Evolutionary conservation across 1,140 invertebrate genomes (phyloP), one percentile per base, ranked within the genome.

Genomic region (Diabrotica virgifera): DNA sequence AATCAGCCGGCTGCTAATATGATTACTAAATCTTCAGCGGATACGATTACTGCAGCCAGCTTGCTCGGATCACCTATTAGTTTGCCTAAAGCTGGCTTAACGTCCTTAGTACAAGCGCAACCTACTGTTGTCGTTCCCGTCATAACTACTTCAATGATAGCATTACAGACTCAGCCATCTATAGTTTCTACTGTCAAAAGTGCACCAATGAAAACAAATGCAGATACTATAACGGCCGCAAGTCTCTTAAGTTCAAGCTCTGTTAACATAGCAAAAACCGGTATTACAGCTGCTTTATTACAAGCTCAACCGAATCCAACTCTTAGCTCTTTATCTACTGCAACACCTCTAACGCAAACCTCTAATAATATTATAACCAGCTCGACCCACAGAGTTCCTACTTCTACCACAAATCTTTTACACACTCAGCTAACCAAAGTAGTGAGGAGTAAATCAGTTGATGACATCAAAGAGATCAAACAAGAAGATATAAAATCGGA

Each of bases 341-440:
- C 36, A 55, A 14, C 63, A 60, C 55, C 56, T 5, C 24, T 24
- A 24, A 24, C 24, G 24, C 24, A 24, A 24, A 52, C 63, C 7
- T 13, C n/a, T 13, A 66, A 14, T 24, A 66, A 40, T 59, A 12
- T 52, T 24, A 38, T 62, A 12, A 36, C 52, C 50, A 64, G 24
- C 57, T 66, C 64, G 4, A 63, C 69, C 12, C 69, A 63, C 13
- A 56, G 68, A 40, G 54, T 63, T 65, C 46, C 60, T 4, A 46
- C 8, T 46, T 68, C 72, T 0, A 72, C 70, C 12, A 78, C 77
- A 8, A 79, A 77, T 70, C 72, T 79, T 24, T 64, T 85, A 62
- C 84, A 85, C 67, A 84, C 82, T 0, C 84, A 86, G 72, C 66
- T 85, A 40, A 85, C 82, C 9, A 78, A 77, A 72, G 57, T 71